Base-by-base conservation (phyloP, 2,113 vertebrate genomes). In the Corythoichthys intestinalis region DNA sequence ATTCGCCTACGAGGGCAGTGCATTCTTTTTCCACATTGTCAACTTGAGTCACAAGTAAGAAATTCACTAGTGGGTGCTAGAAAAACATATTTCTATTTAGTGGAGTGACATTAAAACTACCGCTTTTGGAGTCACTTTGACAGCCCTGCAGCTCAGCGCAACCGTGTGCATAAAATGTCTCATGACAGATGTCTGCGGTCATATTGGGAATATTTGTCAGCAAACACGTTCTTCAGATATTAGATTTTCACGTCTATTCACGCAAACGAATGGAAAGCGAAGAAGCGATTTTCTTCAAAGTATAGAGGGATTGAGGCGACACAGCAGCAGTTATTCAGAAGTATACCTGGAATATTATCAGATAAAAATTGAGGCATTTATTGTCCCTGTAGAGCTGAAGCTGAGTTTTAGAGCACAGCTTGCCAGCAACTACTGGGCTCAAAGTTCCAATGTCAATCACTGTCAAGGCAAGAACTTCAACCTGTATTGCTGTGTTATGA, bases 171-270 rank as follows among this genome's bases (percentile, higher is more conserved):
- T 54, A 58, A 75, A 85, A 85, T 66, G 70, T 79, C 83, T 81
- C 74, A 13, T 74, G 83, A 83, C 80, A 83, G 65, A 79, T 73
- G 80, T 83, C 84, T 71, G 69, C 66, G 60, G 56, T 57, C 76
- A 84, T 81, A 75, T 56, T 65, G 72, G 78, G 83, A 63, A 46
- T 74, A 74, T 86, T 80, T 83, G 79, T 81, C 82, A 77, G 78
- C 74, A 76, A 86, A 76, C 69, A 59, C 64, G 63, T 82, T 74
- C 65, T 68, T 87, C 72, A 69, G 82, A 78, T 72, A 69, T 82
- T 81, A 69, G 69, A 72, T 75, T 83, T 80, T 80, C 69, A 60
- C 67, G 67, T 71, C 67, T 69, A 67, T 50, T 20, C 3, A 54
- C 67, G 75, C 76, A 76, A 60, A 61, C 73, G 71, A 69, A 52